These are phyloP conservation scores for Protonibea diacanthus DNA, from an alignment of 2,797 vertebrate genomes.

Conservation along the genomic window DNA sequence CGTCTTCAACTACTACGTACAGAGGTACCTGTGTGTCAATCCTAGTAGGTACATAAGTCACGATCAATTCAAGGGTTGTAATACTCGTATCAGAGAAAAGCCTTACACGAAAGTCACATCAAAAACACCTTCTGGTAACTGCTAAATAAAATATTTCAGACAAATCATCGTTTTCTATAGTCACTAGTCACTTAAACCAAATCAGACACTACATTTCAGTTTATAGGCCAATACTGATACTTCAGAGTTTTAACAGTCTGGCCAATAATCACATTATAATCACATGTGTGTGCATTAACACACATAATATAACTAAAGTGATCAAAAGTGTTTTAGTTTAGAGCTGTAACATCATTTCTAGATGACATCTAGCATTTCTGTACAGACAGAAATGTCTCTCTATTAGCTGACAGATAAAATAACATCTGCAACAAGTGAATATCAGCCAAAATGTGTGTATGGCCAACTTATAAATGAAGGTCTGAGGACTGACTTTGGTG, in stretches of 20 bases:
- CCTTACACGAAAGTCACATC: no score
- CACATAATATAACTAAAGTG: not conserved
- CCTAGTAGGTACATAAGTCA: constrained; percentile 6
- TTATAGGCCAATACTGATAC: not conserved
- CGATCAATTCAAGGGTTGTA: not conserved
- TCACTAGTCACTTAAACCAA: not conserved
- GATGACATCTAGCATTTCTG: not conserved
- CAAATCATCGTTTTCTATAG: not conserved
- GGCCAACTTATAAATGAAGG: no score
- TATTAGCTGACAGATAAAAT: not conserved
- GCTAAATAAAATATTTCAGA: not conserved
- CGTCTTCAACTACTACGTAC: not conserved
- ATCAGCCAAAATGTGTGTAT: not conserved
- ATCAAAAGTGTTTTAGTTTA: not conserved
- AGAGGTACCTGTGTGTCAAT: not conserved
- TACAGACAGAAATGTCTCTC: no score
- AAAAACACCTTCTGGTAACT: not conserved
- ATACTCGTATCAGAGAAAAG: not conserved
- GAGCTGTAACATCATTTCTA: not conserved
- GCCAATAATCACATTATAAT: rapidly evolving
- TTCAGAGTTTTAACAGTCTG: not conserved
- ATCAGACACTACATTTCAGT: not conserved
- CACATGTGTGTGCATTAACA: no score
- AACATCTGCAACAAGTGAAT: not conserved
- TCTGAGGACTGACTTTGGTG: no score